Percentiles rank a stretch among this genome's conserved stretches.
Evolutionary conservation across 2,888 invertebrate genomes (phyloP).

Genomic region (Cecidostiba fungosa): DNA sequence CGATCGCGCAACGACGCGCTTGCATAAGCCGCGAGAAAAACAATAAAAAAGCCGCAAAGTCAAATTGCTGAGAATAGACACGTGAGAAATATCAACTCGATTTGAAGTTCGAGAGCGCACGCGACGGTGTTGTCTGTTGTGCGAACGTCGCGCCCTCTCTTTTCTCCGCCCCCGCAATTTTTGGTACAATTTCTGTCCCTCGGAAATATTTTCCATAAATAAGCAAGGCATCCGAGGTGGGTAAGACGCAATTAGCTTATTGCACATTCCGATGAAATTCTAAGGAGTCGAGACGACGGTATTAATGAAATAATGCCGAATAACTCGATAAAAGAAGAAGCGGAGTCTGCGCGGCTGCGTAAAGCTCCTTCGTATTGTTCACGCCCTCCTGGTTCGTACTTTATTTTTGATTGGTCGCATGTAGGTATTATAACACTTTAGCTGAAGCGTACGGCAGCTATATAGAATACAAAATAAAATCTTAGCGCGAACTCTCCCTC

Average conservation of each 20-base stretch:
- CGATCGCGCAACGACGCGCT: not conserved
- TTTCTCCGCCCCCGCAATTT: not conserved
- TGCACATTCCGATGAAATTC: conserved; percentile 21
- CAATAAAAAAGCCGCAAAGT: not conserved
- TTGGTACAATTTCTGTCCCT: not conserved
- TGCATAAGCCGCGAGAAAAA: not conserved
- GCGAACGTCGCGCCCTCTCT: conserved; percentile 28
- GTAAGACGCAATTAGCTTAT: conserved; percentile 9
- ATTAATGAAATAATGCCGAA: not conserved
- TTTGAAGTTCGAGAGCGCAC: not conserved
- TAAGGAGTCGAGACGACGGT: not conserved
- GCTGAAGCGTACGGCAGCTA: no score
- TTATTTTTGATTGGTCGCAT: not conserved
- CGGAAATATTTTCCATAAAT: not conserved
- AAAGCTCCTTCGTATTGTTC: not conserved
- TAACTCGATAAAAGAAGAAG: not conserved
- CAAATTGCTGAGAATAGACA: conserved; percentile 32
- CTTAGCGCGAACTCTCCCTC: not conserved
- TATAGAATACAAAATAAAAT: not conserved
- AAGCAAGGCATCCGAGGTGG: not conserved
- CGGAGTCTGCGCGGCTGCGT: conserved; percentile 42
- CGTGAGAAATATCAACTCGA: conserved; percentile 20
- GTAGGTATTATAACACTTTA: not conserved
- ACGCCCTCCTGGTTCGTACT: conserved; percentile 38
- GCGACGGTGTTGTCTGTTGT: not conserved